Evolutionary conservation across 2,888 invertebrate genomes (phyloP).

Genomic region (Drosophila peninsularis): DNA sequence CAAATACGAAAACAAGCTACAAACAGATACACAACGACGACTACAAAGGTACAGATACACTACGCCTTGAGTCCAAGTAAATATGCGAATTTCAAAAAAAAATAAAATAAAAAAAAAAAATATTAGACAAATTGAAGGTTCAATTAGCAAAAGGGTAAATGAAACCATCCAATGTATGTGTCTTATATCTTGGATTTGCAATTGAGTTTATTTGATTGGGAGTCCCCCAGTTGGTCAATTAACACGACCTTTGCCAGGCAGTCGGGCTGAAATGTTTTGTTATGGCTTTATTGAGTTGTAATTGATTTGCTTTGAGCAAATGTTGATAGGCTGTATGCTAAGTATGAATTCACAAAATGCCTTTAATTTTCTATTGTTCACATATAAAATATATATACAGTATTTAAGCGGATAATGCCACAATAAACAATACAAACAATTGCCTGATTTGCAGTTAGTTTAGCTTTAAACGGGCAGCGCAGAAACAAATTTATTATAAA

Average conservation of each 20-base stretch:
- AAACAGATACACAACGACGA: conserved; percentile 6
- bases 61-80: conserved; percentile 45
- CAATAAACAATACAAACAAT: neutral
- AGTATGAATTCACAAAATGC: conserved; percentile 65
- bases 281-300: conserved; percentile 58
- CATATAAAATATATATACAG: conserved; percentile 11
- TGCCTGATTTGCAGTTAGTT: neutral
- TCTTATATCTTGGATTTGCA: conserved; percentile 37
- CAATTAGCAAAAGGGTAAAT: conserved; percentile 8
- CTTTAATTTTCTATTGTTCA: conserved; percentile 66
- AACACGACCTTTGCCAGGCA: conserved; percentile 1
- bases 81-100: conserved; percentile 41
- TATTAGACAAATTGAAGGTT: neutral
- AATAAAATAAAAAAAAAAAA: neutral
- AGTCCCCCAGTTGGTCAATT: conserved; percentile 3
- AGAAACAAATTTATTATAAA: neutral
- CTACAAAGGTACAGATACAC: conserved; percentile 11
- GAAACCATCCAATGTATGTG: conserved; percentile 16
- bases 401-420: conserved; percentile 17
- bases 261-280: conserved; percentile 18
- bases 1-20: neutral
- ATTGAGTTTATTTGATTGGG: conserved; percentile 15
- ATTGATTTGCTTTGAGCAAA: conserved; percentile 38
- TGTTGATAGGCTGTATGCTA: conserved; percentile 20
- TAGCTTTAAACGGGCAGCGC: neutral